These are phyloP conservation scores for Notamacropus eugenii DNA, from an alignment of 2,797 vertebrate genomes.

Conservation along the genomic window DNA sequence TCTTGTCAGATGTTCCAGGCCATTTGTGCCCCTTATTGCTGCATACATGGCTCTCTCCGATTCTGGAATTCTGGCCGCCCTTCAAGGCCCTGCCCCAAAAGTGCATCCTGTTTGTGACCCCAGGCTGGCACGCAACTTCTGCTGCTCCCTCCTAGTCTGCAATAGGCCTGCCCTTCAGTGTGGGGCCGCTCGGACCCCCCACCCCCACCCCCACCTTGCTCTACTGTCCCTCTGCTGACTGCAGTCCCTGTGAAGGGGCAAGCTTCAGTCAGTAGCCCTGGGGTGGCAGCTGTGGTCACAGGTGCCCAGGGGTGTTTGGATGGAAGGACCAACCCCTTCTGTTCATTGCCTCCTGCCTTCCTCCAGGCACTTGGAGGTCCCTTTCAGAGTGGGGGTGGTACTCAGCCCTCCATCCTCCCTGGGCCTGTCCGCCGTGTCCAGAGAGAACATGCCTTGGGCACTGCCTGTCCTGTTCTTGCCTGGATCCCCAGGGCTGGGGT, in stretches of 20 bases:
- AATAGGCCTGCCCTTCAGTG: background rate
- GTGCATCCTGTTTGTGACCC: too few relatives aligned
- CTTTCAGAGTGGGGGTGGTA: too few relatives aligned
- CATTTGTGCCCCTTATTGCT: background rate
- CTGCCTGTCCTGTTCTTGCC: too few relatives aligned
- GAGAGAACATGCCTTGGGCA: background rate
- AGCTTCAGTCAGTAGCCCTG: too few relatives aligned
- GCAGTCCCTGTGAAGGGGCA: background rate
- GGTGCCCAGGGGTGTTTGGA: background rate
- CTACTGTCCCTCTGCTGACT: background rate
- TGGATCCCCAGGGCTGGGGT: background rate
- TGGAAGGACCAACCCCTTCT: background rate
- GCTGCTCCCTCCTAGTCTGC: too few relatives aligned
- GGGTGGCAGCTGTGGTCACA: background rate
- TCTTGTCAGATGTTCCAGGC: background rate
- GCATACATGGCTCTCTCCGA: background rate
- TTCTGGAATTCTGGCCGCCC: background rate
- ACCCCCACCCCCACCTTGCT: too few relatives aligned
- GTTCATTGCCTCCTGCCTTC: background rate
- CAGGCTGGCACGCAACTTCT: too few relatives aligned
- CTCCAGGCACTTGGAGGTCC: background rate
- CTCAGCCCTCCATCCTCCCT: background rate
- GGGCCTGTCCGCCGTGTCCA: background rate
- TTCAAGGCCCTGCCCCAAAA: background rate
- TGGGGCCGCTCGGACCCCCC: background rate